A percentile compares a stretch with the other conserved stretches of the same genome.
Conservation (phyloP, 2,797 vertebrate species). For the Megaceryle alcyon region DNA sequence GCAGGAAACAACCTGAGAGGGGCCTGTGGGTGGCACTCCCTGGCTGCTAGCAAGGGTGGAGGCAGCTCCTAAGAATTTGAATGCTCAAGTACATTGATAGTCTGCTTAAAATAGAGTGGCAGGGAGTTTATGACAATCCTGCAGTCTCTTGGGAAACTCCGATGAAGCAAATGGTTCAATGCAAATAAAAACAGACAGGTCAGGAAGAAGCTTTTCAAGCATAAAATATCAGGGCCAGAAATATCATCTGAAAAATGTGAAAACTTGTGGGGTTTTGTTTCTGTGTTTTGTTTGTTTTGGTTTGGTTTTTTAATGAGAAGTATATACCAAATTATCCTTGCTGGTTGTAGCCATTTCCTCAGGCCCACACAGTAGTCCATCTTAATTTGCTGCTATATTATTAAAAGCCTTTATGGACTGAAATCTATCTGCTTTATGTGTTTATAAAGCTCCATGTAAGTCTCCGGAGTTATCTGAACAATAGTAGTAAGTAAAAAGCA, state of each 20-base stretch:
- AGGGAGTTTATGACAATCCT: background rate
- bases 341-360: background rate
- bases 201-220: constrained; percentile 2
- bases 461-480: background rate
- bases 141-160: background rate
- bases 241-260: background rate
- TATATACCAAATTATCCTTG: background rate
- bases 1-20: background rate
- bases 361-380: background rate
- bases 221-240: background rate
- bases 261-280: background rate
- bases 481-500: background rate
- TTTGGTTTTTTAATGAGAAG: background rate
- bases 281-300: background rate
- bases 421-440: background rate
- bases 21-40: background rate
- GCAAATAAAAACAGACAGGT: background rate
- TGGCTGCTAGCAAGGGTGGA: background rate
- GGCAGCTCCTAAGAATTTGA: background rate
- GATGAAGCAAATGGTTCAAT: background rate
- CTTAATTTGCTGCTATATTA: background rate
- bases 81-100: background rate
- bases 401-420: background rate
- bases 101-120: background rate
- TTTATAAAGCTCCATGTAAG: background rate